A percentile compares a stretch with the other conserved stretches of the same genome.
These are phyloP conservation scores for Prunella strophiata DNA, from an alignment of 2,797 vertebrate species.

Conservation along the genomic window DNA sequence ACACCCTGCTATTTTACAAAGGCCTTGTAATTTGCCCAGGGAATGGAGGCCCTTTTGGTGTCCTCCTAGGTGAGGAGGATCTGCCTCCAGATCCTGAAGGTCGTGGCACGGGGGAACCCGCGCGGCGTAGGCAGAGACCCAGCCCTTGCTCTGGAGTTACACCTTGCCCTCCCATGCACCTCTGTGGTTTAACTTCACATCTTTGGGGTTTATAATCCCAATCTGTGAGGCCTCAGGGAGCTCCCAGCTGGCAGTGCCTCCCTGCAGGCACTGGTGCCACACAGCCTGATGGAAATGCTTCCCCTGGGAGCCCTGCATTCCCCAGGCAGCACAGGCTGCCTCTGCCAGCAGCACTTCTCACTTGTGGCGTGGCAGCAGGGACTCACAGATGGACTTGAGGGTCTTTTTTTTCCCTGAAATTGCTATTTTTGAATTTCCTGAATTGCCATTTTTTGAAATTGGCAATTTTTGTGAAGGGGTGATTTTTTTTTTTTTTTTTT, in stretches of 20 bases:
- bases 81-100: neutral
- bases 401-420: neutral
- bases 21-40: neutral
- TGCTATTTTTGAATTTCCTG: neutral
- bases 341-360: neutral
- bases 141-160: neutral
- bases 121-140: neutral
- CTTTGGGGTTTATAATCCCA: neutral
- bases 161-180: too few species aligned
- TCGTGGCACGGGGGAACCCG: neutral
- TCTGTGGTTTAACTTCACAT: neutral
- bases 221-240: accelerated
- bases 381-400: neutral
- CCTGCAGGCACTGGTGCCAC: accelerated
- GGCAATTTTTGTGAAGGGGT: neutral
- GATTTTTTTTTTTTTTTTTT: neutral
- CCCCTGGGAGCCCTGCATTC: accelerated
- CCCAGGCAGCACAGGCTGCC: neutral
- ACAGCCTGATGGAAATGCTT: accelerated
- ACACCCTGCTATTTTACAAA: neutral
- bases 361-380: neutral
- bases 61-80: neutral
- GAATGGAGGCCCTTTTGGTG: neutral
- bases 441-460: too few species aligned
- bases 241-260: neutral